These are phyloP conservation scores for Phyllotreta cruciferae DNA, from an alignment of 2,888 invertebrate genomes.

Conservation along the genomic window DNA sequence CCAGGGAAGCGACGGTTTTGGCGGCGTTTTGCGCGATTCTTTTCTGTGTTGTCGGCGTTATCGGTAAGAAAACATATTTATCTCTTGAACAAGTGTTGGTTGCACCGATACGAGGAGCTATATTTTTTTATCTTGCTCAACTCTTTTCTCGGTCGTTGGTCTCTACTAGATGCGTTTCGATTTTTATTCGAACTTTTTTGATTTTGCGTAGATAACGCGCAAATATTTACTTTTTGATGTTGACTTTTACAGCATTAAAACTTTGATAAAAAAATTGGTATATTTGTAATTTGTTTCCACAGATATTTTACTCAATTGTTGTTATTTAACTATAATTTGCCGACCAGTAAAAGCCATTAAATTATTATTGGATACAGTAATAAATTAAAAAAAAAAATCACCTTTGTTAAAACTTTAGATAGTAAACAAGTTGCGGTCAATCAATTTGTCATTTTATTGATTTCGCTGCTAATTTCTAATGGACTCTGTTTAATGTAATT, in stretches of 20 bases:
- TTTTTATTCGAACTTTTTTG: neutral
- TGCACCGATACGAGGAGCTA: conserved; percentile 1
- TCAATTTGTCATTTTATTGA: too few species aligned
- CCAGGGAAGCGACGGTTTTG: conserved; percentile 76
- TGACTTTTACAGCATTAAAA: neutral
- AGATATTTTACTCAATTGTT: too few species aligned
- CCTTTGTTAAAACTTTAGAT: too few species aligned
- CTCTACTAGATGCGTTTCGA: neutral
- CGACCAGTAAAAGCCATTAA: too few species aligned
- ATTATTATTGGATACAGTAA: too few species aligned
- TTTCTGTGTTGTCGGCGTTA: conserved; percentile 79
- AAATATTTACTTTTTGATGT: neutral
- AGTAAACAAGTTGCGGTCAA: too few species aligned
- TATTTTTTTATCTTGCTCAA: neutral
- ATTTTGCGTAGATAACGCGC: neutral
- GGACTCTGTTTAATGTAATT: too few species aligned
- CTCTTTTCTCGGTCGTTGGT: conserved; percentile 7
- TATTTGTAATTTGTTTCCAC: too few species aligned
- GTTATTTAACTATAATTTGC: too few species aligned
- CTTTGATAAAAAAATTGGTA: neutral
- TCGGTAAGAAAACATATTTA: conserved; percentile 66
- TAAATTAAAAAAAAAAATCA: too few species aligned
- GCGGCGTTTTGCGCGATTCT: conserved; percentile 81
- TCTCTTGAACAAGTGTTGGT: conserved; percentile 11
- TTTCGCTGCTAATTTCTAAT: too few species aligned